phyloP scores from a whole-genome alignment of 2,888 invertebrate species.

The Mythimna pallens region DNA sequence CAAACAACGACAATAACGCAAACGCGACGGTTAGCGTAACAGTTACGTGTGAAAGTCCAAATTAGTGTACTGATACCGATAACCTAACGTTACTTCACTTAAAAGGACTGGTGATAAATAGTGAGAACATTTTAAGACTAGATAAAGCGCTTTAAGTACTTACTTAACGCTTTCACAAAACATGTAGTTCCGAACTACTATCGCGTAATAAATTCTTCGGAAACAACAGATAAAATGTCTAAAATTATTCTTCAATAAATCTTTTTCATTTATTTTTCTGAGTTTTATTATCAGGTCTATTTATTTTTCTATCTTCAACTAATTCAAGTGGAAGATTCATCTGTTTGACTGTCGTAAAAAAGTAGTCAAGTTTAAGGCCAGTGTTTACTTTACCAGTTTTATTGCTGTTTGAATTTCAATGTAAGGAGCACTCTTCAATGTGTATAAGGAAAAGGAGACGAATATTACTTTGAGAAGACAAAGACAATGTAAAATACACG shows the following conservation, averaged over 20 bases:
- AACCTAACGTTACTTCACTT: slow-evolving; percentile 75
- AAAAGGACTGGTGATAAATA: slow-evolving; percentile 78
- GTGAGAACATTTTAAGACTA: slow-evolving; percentile 69
- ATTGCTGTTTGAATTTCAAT: slow-evolving; percentile 61
- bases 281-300: slow-evolving; percentile 54
- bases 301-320: slow-evolving; percentile 60
- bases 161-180: slow-evolving; percentile 61
- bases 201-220: slow-evolving; percentile 63
- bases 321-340: slow-evolving; percentile 58
- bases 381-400: slow-evolving; percentile 65
- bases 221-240: slow-evolving; percentile 53
- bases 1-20: slow-evolving; percentile 74
- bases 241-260: slow-evolving; percentile 55
- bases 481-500: slow-evolving; percentile 46
- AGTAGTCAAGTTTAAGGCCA: slow-evolving; percentile 55
- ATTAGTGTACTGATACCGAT: slow-evolving; percentile 76
- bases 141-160: slow-evolving; percentile 65
- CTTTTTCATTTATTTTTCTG: slow-evolving; percentile 74
- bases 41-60: slow-evolving; percentile 79
- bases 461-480: slow-evolving; percentile 50
- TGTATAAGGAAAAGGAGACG: slow-evolving; percentile 45
- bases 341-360: slow-evolving; percentile 61
- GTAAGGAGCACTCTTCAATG: slow-evolving; percentile 50
- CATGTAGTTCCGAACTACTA: slow-evolving; percentile 53
- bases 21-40: slow-evolving; percentile 79